phyloP scores from a whole-genome alignment of 2,797 vertebrate genomes.

The Clamator glandarius region DNA sequence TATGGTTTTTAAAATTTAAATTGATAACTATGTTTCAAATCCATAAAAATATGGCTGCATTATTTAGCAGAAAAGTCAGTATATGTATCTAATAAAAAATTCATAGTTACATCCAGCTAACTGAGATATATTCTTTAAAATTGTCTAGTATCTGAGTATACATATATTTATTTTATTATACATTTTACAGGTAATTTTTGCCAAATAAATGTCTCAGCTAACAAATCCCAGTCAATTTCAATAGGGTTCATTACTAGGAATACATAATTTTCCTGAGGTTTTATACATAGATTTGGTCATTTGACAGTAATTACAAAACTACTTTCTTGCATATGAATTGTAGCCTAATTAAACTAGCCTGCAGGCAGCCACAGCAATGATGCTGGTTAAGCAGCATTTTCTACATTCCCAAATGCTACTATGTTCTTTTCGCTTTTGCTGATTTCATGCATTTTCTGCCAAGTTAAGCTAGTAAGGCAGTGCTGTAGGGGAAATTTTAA shows the following conservation, averaged over 20 bases:
- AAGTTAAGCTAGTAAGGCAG: conserved; percentile 46
- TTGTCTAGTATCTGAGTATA: neutral
- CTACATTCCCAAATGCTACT: conserved; percentile 56
- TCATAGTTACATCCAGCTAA: neutral
- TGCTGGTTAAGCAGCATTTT: conserved; percentile 72
- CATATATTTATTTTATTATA: neutral
- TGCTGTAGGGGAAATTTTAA: conserved; percentile 21
- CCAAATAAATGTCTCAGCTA: conserved; percentile 11
- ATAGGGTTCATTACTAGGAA: conserved; percentile 42
- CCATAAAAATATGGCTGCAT: neutral
- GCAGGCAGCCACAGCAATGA: conserved; percentile 48
- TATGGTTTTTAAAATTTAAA: neutral
- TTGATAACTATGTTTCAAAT: neutral
- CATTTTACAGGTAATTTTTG: conserved; percentile 38
- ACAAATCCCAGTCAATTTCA: conserved; percentile 34
- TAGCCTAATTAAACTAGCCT: conserved; percentile 75
- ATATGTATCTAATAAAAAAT: neutral
- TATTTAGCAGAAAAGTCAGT: neutral
- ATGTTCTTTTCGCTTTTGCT: conserved; percentile 68
- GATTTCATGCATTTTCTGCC: conserved; percentile 70
- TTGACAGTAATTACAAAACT: conserved; percentile 75
- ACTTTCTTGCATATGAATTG: conserved; percentile 72
- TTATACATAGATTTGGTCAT: conserved; percentile 65
- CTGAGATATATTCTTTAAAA: neutral
- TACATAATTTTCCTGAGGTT: conserved; percentile 33